Evolutionary conservation across 2,797 vertebrate species (phyloP), one percentile per base, ranked within the genome.

Genomic region (Rhodeus uyekii): DNA sequence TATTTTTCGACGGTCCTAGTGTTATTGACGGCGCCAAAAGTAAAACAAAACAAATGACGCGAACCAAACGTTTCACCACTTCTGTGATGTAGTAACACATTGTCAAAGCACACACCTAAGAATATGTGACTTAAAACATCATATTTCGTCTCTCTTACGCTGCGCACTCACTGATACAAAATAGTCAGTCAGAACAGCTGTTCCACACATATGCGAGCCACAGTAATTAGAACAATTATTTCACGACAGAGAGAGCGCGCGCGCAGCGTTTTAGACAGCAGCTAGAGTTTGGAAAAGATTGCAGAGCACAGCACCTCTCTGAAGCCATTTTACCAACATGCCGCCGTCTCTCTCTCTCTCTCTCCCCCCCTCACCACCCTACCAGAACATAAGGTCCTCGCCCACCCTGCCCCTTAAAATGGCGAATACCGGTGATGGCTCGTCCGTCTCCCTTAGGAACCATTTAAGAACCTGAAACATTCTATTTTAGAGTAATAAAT

Each of bases 351-450:
- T 71, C 73, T n/a, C n/a, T n/a, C n/a, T n/a, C n/a, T n/a, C n/a
- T n/a, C n/a, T n/a, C 53, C 55, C 44, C 75, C 39, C 78, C 36
- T 36, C 71, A 13, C 27, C 38, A 58, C 46, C 71, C 80, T 55
- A 34, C 61, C 60, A 46, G 24, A 75, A 76, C 53, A 69, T 42
- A 60, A 86, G 80, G 77, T 85, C 85, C 79, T 77, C 68, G 76
- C 65, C 86, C 86, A 90, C 88, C 86, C 84, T 88, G 89, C 88
- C 88, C 89, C 85, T 87, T 83, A 89, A 89, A 90, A 89, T 90
- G 89, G 89, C 89, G 89, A 83, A 83, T 73, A 46, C 48, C 83
- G 58, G 64, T 65, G 72, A 83, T 38, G 83, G 85, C 63, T 85
- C 77, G 55, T 74, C 24, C 73, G 73, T 77, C 79, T 84, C 75